A percentile compares a stretch with the other conserved stretches of the same genome.
phyloP scores from a whole-genome alignment of 2,797 vertebrate genomes.

The Cossypha niveicapilla region DNA sequence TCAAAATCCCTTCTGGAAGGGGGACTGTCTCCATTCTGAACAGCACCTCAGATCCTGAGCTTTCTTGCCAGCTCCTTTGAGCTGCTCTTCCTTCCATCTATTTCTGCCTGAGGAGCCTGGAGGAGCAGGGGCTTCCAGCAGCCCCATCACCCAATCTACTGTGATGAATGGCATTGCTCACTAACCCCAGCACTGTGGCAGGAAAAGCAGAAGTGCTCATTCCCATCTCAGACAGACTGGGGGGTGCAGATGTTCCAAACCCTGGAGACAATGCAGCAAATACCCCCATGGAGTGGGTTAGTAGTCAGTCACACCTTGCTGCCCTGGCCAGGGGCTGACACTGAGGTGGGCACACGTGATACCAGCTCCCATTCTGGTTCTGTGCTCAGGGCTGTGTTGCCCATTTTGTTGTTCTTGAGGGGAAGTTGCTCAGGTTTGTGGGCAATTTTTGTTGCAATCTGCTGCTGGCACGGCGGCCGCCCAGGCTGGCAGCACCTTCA shows the following conservation, averaged over 20 bases:
- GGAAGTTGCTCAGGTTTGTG: background rate
- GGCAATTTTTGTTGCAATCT: background rate
- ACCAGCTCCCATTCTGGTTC: background rate
- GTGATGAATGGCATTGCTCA: background rate
- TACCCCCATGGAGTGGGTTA: background rate
- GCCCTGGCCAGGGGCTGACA: background rate
- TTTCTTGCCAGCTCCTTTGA: background rate
- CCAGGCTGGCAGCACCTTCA: background rate
- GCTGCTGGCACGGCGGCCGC: background rate
- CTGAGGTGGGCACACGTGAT: rapidly evolving
- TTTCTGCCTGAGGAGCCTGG: background rate
- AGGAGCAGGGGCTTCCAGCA: background rate
- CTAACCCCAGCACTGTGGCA: background rate
- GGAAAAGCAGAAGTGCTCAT: background rate
- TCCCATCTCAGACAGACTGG: background rate
- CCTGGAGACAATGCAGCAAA: background rate
- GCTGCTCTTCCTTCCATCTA: rapidly evolving
- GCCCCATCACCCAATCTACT: rapidly evolving
- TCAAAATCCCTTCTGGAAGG: background rate
- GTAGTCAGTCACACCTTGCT: background rate
- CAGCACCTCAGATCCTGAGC: background rate
- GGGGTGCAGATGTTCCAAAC: background rate
- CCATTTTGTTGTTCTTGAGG: background rate
- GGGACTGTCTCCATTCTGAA: background rate
- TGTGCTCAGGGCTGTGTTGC: background rate